These are phyloP conservation scores for Bathynomus jamesi DNA, from an alignment of 1,140 invertebrate genomes.

Conservation along the genomic window DNA sequence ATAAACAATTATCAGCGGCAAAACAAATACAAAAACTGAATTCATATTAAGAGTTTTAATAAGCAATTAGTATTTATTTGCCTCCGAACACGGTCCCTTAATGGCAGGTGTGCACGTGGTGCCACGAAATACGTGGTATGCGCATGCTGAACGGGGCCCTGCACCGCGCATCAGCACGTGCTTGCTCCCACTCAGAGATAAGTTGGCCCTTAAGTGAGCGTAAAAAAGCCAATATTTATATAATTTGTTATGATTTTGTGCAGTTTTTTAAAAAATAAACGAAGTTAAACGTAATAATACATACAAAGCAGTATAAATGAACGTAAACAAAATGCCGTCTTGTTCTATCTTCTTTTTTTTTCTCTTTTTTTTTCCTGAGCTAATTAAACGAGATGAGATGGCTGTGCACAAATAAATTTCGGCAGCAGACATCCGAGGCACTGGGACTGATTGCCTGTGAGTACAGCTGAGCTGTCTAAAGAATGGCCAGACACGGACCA, in stretches of 20 bases:
- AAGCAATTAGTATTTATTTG: too few relatives aligned
- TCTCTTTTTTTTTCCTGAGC: background rate
- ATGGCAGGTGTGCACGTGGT: background rate
- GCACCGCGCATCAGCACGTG: background rate
- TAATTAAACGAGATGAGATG: background rate
- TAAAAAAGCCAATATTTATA: background rate
- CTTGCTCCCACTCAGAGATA: background rate
- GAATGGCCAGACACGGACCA: background rate
- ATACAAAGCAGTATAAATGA: background rate
- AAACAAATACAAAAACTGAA: too few relatives aligned
- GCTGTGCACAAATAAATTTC: background rate
- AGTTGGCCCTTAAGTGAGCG: background rate
- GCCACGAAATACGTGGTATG: background rate
- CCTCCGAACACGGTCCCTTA: too few relatives aligned
- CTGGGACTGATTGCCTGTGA: background rate
- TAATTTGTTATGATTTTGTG: background rate
- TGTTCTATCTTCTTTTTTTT: background rate
- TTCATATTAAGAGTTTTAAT: too few relatives aligned
- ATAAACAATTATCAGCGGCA: too few relatives aligned
- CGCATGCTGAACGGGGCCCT: background rate
- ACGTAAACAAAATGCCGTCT: background rate
- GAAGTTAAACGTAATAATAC: background rate
- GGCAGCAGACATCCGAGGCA: background rate
- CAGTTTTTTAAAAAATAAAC: background rate
- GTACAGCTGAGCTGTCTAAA: background rate